Percentiles rank a stretch among this genome's conserved stretches.
Evolutionary conservation across 2,888 invertebrate species (phyloP).

Genomic region (Drosophila dives): DNA sequence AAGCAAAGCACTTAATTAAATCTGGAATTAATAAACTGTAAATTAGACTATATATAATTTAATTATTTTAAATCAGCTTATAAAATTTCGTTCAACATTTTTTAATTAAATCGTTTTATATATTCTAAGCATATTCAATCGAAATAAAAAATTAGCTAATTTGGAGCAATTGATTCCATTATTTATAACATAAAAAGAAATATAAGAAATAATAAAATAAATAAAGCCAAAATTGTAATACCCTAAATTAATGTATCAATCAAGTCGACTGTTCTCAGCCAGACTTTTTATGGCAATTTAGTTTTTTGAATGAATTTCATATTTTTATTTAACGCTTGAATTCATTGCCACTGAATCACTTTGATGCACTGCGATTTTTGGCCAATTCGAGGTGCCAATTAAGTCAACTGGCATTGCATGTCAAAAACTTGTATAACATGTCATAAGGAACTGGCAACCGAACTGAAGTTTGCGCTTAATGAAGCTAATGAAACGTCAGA

Average conservation of each 20-base stretch:
- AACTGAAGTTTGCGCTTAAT: conserved; percentile 29
- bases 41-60: not conserved
- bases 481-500: conserved; percentile 48
- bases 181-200: too few relatives aligned
- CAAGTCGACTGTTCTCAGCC: not conserved
- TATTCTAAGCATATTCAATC: not conserved
- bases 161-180: too few relatives aligned
- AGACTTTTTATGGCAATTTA: not conserved
- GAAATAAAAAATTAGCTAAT: not conserved
- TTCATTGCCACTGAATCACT: not conserved
- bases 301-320: conserved; percentile 6
- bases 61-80: not conserved
- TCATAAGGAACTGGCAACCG: conserved; percentile 21
- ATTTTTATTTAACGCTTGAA: not conserved
- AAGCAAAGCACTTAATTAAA: not conserved
- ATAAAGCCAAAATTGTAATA: not conserved
- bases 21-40: not conserved
- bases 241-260: not conserved
- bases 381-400: conserved; percentile 32
- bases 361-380: conserved; percentile 9
- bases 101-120: not conserved
- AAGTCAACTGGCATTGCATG: conserved; percentile 14
- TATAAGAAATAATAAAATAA: not conserved
- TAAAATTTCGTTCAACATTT: too few relatives aligned
- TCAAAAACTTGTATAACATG: conserved; percentile 12